Percentiles rank a stretch among this genome's conserved stretches.
These are phyloP conservation scores for Drosophila dives DNA, from an alignment of 2,888 invertebrate species.

Conservation along the genomic window DNA sequence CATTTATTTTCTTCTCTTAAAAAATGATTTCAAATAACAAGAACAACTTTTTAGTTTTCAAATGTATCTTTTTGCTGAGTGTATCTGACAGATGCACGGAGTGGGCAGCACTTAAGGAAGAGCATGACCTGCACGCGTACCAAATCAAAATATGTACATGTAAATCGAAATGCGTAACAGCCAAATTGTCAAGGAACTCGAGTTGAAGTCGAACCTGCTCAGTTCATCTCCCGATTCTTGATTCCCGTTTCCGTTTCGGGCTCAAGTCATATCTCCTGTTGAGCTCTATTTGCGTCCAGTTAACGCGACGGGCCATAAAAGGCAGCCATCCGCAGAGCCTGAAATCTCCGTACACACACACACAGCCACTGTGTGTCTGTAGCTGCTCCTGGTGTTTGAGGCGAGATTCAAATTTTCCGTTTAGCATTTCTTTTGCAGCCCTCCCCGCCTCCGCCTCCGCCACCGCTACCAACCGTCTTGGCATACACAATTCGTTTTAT, in stretches of 20 bases:
- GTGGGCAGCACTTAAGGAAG: constrained; percentile 41
- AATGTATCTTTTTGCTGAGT: not conserved
- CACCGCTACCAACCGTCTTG: constrained; percentile 12
- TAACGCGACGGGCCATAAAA: constrained; percentile 74
- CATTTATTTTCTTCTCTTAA: no score
- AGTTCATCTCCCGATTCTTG: not conserved
- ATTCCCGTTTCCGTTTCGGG: constrained; percentile 13
- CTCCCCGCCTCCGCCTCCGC: not conserved
- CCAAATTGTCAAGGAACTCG: constrained; percentile 57
- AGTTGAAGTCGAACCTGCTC: constrained; percentile 1
- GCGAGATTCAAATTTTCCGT: constrained; percentile 69
- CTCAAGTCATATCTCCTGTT: constrained; percentile 41
- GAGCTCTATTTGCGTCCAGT: constrained; percentile 78
- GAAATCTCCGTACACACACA: constrained; percentile 35
- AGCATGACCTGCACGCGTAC: constrained; percentile 72
- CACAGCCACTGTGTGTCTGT: constrained; percentile 4
- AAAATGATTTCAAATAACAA: not conserved
- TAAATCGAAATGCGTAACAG: constrained; percentile 33
- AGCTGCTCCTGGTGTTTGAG: constrained; percentile 34
- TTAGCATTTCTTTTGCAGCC: constrained; percentile 49
- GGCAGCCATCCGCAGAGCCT: constrained; percentile 59
- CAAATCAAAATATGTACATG: constrained; percentile 73
- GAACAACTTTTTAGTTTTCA: no score
- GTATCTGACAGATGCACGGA: constrained; percentile 11
- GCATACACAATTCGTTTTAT: constrained; percentile 74